Base-by-base conservation (phyloP, 2,888 invertebrate genomes). In the Aquatica leii region DNA sequence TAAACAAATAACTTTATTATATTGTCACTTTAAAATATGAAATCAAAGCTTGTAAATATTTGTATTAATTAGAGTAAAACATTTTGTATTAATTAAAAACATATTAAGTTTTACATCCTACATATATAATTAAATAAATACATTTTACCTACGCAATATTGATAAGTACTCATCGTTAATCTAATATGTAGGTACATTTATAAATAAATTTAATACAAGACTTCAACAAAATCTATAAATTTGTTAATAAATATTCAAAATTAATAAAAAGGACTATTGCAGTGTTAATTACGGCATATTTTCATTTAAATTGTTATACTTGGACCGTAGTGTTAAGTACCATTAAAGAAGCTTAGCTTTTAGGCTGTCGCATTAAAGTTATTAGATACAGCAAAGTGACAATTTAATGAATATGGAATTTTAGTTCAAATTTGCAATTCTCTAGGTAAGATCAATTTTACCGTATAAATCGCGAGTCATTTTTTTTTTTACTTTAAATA, bases 341-440 rank as follows among this genome's bases (percentile, higher is more conserved):
- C 48, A 62, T 62, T 62, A 62, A 61, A 62, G 52, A 15, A 57
- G 62, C 57, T 57, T 57, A 57, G 62, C 62, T 59, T 59, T 59
- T 52, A 59, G 41, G 31, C 51, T 43, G 34, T 52, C 52, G 46
- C 59, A 52, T 59, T 51, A 51, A 59, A 52, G 59, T 59, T 59
- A 59, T 59, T 59, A 59, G 59, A 59, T 46, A 52, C 59, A 43
- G 15, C 43, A 46, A 41, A 59, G 59, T 51, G 59, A 59, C 59
- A 52, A 51, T 51, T 52, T 59, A 59, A 59, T 59, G 59, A 59
- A 59, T 59, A 51, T 51, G 20, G 46, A 51, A 43, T 52, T 52
- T 59, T 4, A 11, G 37, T 24, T 52, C 34, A 35, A 51, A 59
- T 59, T 59, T 59, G 59, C 59, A 59, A 52, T 59, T 59, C 59